Evolutionary conservation across 1,140 invertebrate genomes (phyloP).

Genomic region (Dendrolimus punctatus): DNA sequence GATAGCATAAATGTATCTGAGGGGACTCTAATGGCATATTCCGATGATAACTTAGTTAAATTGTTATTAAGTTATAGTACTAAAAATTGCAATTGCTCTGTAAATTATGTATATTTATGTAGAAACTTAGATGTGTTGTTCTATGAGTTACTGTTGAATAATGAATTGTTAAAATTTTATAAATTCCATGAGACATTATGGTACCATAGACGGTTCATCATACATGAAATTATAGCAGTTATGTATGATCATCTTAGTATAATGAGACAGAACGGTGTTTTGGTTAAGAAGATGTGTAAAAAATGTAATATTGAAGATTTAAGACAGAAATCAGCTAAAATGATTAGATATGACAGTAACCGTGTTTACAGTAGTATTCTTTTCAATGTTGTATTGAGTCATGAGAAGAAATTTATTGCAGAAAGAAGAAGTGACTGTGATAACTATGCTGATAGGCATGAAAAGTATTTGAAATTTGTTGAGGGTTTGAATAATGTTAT

Average conservation of each 20-base stretch:
- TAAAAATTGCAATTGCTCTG: conserved; percentile 39
- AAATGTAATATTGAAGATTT: conserved; percentile 39
- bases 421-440: conserved; percentile 45
- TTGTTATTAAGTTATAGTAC: conserved; percentile 34
- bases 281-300: conserved; percentile 40
- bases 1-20: conserved; percentile 35
- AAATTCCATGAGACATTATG: conserved; percentile 57
- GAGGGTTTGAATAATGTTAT: conserved; percentile 38
- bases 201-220: conserved; percentile 58
- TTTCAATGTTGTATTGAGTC: conserved; percentile 45
- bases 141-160: conserved; percentile 44
- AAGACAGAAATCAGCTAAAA: conserved; percentile 53
- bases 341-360: conserved; percentile 53
- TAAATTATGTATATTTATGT: conserved; percentile 34
- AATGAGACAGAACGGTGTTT: conserved; percentile 32
- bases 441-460: conserved; percentile 56
- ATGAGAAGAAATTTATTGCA: conserved; percentile 56
- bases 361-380: conserved; percentile 51
- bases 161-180: conserved; percentile 53
- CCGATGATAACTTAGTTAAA: conserved; percentile 46
- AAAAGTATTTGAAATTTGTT: conserved; percentile 62
- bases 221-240: conserved; percentile 43
- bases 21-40: conserved; percentile 36
- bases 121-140: conserved; percentile 48
- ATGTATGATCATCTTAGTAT: conserved; percentile 56